These are phyloP conservation scores for Endotricha flammealis DNA, from an alignment of 2,888 invertebrate species.

Conservation along the genomic window DNA sequence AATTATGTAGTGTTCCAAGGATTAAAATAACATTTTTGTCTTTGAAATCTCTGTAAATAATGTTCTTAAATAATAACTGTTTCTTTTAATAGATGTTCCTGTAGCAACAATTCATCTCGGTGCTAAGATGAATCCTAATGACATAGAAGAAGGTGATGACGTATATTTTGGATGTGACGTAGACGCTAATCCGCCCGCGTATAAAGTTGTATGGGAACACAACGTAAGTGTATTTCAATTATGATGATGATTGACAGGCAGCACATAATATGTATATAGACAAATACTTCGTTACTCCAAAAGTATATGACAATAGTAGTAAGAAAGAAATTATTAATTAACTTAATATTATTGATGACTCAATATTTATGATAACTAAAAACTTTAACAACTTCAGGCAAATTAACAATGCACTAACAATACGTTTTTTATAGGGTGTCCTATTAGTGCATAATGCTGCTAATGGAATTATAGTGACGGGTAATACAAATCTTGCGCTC, in stretches of 20 bases:
- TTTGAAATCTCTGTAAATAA: no score
- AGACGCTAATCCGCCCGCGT: conserved; percentile 70
- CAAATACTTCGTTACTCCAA: no score
- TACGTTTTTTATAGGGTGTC: conserved; percentile 78
- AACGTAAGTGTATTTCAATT: conserved; percentile 65
- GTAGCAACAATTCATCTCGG: conserved; percentile 63
- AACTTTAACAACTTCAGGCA: no score
- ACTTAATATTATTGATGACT: no score
- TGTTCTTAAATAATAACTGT: neutral
- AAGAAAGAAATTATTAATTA: no score
- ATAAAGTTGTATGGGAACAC: conserved; percentile 75
- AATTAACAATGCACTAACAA: no score
- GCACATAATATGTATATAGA: no score
- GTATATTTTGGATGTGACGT: conserved; percentile 71
- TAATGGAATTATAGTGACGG: conserved; percentile 89
- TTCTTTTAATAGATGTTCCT: conserved; percentile 52
- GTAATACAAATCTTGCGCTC: conserved; percentile 85
- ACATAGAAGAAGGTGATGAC: conserved; percentile 74
- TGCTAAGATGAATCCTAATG: conserved; percentile 71
- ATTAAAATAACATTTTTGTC: no score
- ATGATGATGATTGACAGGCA: neutral
- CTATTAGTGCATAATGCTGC: conserved; percentile 89
- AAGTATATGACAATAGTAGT: no score
- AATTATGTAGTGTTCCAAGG: no score
- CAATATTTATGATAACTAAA: no score